These are phyloP conservation scores for Brachynemurus nebulosus DNA, from an alignment of 2,888 invertebrate genomes.

Conservation along the genomic window DNA sequence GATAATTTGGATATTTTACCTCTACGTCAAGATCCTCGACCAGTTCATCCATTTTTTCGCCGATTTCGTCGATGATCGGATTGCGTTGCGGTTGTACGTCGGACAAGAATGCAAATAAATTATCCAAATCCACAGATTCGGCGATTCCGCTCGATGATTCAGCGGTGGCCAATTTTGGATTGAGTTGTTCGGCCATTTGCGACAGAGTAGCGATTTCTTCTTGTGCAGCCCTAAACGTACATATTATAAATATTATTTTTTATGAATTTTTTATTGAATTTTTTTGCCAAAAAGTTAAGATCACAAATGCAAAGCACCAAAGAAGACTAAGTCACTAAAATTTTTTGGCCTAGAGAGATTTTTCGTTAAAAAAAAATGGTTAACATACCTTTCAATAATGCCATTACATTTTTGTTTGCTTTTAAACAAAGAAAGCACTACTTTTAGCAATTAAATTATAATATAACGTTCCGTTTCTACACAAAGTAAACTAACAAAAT, in stretches of 20 bases:
- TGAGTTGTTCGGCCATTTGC: constrained; percentile 58
- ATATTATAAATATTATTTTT: neutral
- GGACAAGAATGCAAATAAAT: constrained; percentile 78
- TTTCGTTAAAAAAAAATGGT: too few relatives aligned
- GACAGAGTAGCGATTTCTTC: constrained; percentile 56
- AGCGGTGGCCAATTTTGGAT: constrained; percentile 38
- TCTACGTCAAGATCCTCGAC: constrained; percentile 73
- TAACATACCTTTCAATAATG: constrained; percentile 38
- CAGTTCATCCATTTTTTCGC: constrained; percentile 69
- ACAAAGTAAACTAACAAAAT: too few relatives aligned
- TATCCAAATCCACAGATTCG: constrained; percentile 76
- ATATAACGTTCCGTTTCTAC: too few relatives aligned
- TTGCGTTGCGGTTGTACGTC: constrained; percentile 51
- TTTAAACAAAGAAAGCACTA: constrained; percentile 21
- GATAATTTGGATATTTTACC: constrained; percentile 28
- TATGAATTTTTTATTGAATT: too few relatives aligned
- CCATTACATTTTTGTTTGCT: constrained; percentile 37
- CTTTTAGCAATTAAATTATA: constrained; percentile 15
- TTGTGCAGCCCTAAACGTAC: constrained; percentile 42
- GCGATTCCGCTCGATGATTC: constrained; percentile 27
- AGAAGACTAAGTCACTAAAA: too few relatives aligned
- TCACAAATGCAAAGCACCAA: too few relatives aligned
- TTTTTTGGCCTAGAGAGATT: too few relatives aligned
- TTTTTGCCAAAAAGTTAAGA: too few relatives aligned
- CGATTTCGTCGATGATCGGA: constrained; percentile 65